Evolutionary conservation across 2,888 invertebrate genomes (phyloP), one percentile per base, ranked within the genome.

Genomic region (Cerastis rubricosa): DNA sequence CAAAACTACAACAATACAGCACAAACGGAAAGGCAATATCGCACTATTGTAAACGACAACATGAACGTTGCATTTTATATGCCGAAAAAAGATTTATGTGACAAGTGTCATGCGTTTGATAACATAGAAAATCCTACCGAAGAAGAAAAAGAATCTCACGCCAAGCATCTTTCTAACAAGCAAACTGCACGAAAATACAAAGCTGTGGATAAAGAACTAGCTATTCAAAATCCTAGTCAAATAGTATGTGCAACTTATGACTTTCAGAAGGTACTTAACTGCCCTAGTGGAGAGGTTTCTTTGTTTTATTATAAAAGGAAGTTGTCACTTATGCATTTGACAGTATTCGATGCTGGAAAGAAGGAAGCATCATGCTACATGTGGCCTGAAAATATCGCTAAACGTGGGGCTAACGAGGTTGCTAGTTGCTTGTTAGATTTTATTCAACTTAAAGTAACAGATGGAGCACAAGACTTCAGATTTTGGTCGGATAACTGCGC

Each of bases 221-320:
- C 74, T 14, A 68, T 63, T 40, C 63, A 66, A 67, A 67, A 43
- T 65, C 5, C 40, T 61, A 25, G 64, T 43, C 40, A 74, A 70
- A 74, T 61, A 45, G 57, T 78, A 29, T 68, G 67, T n/a, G 57
- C 74, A 57, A 68, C 69, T 25, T 79, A 75, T 79, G 76, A 78
- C 47, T 82, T 85, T 61, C 74, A 85, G 68, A 86, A 84, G 43
- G 43, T 84, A 66, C 61, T 85, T 17, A 80, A 70, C 49, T 65
- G 73, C 57, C 85, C 84, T 57, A 64, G 64, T 68, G 79, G 79
- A 19, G 57, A 85, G 17, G 69, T 83, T 35, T 71, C 73, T 67
- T n/a, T 83, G 19, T 80, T 84, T 69, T 84, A 84, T 77, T 84
- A 84, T 65, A 84, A 81, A 71, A 40, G 80, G 49, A 83, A 83